Conservation (phyloP, 2,797 vertebrate genomes). For the Pseudomugil gertrudae region DNA sequence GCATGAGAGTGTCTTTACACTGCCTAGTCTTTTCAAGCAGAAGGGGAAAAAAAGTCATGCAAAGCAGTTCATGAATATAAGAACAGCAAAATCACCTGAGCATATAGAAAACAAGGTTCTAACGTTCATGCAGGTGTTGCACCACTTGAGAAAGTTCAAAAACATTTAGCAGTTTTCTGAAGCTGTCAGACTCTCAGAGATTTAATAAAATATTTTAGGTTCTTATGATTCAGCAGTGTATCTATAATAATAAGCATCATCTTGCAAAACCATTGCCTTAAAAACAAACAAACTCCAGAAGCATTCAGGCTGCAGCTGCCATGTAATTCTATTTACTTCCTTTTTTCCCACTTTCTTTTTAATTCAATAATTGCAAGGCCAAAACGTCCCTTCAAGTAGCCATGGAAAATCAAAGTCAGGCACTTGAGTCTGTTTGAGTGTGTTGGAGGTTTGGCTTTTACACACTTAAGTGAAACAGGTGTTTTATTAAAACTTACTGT, state of each 20-base stretch:
- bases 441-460: slow-evolving; percentile 19
- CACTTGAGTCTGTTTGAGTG: slow-evolving; percentile 3
- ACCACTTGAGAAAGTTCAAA: slow-evolving; percentile 26
- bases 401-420: slow-evolving; percentile 23
- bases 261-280: slow-evolving; percentile 11
- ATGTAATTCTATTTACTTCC: slow-evolving; percentile 27
- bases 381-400: slow-evolving; percentile 37
- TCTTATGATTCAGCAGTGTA: slow-evolving; percentile 1
- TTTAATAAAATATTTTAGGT: slow-evolving; percentile 24
- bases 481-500: slow-evolving; percentile 20
- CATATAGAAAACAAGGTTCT: slow-evolving; percentile 21
- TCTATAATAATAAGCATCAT: slow-evolving; percentile 11
- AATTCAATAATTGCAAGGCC: slow-evolving; percentile 47
- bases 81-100: slow-evolving; percentile 27
- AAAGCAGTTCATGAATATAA: slow-evolving; percentile 46
- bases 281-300: slow-evolving; percentile 11
- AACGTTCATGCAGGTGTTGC: slow-evolving; percentile 25
- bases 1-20: slow-evolving; percentile 22
- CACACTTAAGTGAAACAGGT: slow-evolving; percentile 11
- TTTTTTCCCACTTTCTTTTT: slow-evolving; percentile 8
- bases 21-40: slow-evolving; percentile 12
- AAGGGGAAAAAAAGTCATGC: slow-evolving; percentile 6
- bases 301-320: slow-evolving; percentile 7
- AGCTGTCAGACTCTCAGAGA: slow-evolving; percentile 17
- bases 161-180: slow-evolving; percentile 23